A percentile compares a stretch with the other conserved stretches of the same genome.
Conservation (phyloP, 2,113 vertebrate species). For the Dromiciops gliroides region DNA sequence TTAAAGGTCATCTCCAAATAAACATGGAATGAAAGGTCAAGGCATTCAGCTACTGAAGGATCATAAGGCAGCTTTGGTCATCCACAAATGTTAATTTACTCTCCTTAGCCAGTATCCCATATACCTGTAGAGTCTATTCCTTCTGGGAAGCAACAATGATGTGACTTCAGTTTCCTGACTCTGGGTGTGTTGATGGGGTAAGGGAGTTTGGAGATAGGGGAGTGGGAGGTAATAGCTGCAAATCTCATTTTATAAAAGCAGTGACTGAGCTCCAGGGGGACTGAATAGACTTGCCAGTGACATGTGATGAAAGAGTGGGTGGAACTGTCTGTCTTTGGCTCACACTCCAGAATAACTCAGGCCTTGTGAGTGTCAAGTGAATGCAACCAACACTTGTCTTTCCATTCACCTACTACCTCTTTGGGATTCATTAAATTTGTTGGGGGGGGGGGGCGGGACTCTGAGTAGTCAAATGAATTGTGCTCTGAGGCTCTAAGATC, state of each 20-base stretch:
- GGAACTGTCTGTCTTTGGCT: not conserved
- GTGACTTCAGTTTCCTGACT: not conserved
- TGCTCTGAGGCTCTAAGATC: not conserved
- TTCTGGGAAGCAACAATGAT: not conserved
- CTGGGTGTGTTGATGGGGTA: not conserved
- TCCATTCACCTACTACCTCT: not conserved
- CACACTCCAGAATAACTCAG: not conserved
- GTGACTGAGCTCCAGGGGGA: not conserved
- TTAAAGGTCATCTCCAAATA: conserved; percentile 77
- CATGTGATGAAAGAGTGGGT: not conserved
- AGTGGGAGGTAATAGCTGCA: not conserved
- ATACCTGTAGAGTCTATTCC: not conserved
- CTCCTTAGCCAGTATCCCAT: not conserved
- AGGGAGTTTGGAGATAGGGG: not conserved
- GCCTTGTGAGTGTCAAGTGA: not conserved
- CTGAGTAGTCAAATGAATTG: not conserved
- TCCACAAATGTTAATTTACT: not conserved
- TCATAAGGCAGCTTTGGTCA: conserved; percentile 9
- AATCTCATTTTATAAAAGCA: not conserved
- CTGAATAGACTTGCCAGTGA: not conserved
- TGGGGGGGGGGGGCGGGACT: not conserved
- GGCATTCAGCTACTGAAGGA: conserved; percentile 32
- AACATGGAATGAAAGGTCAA: conserved; percentile 72
- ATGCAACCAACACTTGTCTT: not conserved
- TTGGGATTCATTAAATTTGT: not conserved